A percentile compares a stretch with the other conserved stretches of the same genome.
These are phyloP conservation scores for Acleris sparsana DNA, from an alignment of 2,888 invertebrate species.

Conservation along the genomic window DNA sequence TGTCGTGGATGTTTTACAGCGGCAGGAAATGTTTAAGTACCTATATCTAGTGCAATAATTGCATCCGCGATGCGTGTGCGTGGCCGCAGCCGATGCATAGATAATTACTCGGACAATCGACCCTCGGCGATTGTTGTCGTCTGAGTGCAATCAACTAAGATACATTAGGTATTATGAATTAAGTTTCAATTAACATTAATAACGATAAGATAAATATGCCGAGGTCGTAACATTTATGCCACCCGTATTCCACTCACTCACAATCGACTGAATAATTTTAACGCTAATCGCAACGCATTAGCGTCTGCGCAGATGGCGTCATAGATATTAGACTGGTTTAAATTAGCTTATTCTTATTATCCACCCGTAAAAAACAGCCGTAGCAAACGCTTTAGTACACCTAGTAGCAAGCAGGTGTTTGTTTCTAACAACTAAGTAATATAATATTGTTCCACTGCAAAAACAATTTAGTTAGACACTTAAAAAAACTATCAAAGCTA, in stretches of 20 bases:
- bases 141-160: slow-evolving; percentile 14
- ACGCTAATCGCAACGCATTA: too few relatives aligned
- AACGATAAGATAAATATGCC: too few relatives aligned
- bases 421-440: not conserved
- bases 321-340: too few relatives aligned
- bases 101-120: slow-evolving; percentile 20
- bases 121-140: slow-evolving; percentile 1
- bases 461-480: not conserved
- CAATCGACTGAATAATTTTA: too few relatives aligned
- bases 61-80: slow-evolving; percentile 45
- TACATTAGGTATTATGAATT: slow-evolving; percentile 15
- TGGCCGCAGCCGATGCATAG: slow-evolving; percentile 27
- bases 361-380: too few relatives aligned
- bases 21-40: slow-evolving; percentile 30
- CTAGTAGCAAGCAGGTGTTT: not conserved
- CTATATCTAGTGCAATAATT: slow-evolving; percentile 45
- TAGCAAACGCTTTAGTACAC: too few relatives aligned
- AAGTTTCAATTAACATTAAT: not conserved
- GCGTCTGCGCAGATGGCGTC: too few relatives aligned
- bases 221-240: too few relatives aligned
- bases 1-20: slow-evolving; percentile 12
- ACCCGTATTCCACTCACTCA: too few relatives aligned
- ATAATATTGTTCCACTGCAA: not conserved
- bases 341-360: too few relatives aligned
- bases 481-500: not conserved